These are phyloP conservation scores for Pelagia noctiluca DNA, from an alignment of 30 jellyfish, hydroid and myxozoan genomes.

Conservation along the genomic window DNA sequence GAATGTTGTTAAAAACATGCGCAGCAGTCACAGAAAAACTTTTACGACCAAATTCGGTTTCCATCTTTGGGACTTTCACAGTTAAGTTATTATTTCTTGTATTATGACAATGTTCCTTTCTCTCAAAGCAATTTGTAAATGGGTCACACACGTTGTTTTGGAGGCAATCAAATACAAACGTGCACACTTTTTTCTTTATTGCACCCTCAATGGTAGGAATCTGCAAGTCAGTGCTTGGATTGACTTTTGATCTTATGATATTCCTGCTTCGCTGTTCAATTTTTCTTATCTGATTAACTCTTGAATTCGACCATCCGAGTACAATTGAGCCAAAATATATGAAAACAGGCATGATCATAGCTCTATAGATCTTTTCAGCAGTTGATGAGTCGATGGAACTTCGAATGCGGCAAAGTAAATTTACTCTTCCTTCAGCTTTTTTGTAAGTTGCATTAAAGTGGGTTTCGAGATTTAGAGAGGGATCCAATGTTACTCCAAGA, in stretches of 20 bases:
- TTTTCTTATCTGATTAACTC: slow-evolving; percentile 36
- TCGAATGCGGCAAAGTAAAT: slow-evolving; percentile 39
- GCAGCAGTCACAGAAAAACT: too few relatives aligned
- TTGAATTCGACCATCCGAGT: slow-evolving; percentile 60
- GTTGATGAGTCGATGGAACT: slow-evolving; percentile 43
- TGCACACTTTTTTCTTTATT: slow-evolving; percentile 13
- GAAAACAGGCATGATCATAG: slow-evolving; percentile 54
- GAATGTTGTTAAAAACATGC: too few relatives aligned
- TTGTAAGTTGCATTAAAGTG: slow-evolving; percentile 15
- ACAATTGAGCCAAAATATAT: slow-evolving; percentile 51
- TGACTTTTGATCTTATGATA: slow-evolving; percentile 42
- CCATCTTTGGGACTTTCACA: too few relatives aligned
- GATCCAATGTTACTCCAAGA: slow-evolving; percentile 41
- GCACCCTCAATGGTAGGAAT: slow-evolving; percentile 43
- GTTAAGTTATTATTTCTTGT: too few relatives aligned
- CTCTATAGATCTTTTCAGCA: slow-evolving; percentile 35
- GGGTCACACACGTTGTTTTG: too few relatives aligned
- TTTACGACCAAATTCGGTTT: too few relatives aligned
- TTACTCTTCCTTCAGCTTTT: slow-evolving; percentile 56
- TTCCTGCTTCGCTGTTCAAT: slow-evolving; percentile 60
- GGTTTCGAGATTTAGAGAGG: too few relatives aligned
- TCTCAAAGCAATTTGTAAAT: too few relatives aligned
- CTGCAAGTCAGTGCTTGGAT: slow-evolving; percentile 40
- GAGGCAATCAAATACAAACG: too few relatives aligned
- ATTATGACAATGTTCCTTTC: too few relatives aligned